Evolutionary conservation across 1,140 invertebrate genomes (phyloP).

Genomic region (Sycophaga agraensis): DNA sequence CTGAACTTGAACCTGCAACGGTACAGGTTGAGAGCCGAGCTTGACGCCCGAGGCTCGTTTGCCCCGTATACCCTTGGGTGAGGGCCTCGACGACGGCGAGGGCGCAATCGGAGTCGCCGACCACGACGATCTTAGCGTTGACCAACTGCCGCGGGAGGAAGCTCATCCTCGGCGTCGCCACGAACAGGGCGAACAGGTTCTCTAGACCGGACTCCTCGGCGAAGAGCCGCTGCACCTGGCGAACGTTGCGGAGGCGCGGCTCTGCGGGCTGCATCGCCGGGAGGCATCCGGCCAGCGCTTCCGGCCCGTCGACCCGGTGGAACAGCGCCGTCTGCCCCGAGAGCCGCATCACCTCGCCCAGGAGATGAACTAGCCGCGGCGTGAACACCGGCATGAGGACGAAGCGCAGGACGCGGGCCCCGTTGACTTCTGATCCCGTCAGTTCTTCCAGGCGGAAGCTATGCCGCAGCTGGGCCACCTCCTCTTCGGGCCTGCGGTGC

Average conservation of each 20-base stretch:
- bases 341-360: conserved; percentile 61
- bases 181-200: conserved; percentile 51
- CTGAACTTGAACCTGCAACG: conserved; percentile 13
- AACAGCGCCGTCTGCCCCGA: too few relatives aligned
- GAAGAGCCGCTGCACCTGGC: conserved; percentile 29
- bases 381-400: conserved; percentile 63
- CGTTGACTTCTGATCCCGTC: conserved; percentile 40
- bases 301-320: too few relatives aligned
- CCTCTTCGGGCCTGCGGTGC: conserved; percentile 51
- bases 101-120: conserved; percentile 72
- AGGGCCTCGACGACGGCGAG: conserved; percentile 69
- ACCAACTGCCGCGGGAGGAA: conserved; percentile 52
- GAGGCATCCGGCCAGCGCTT: neutral
- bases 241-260: conserved; percentile 43
- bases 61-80: conserved; percentile 58
- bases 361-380: conserved; percentile 60
- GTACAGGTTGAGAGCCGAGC: neutral
- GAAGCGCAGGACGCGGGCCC: conserved; percentile 57
- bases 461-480: conserved; percentile 54
- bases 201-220: neutral
- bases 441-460: conserved; percentile 62
- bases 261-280: conserved; percentile 47
- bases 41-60: neutral
- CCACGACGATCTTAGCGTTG: conserved; percentile 70
- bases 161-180: conserved; percentile 53